Base-by-base conservation (phyloP, 2,888 invertebrate species). In the Zygothrica quintamaculata region DNA sequence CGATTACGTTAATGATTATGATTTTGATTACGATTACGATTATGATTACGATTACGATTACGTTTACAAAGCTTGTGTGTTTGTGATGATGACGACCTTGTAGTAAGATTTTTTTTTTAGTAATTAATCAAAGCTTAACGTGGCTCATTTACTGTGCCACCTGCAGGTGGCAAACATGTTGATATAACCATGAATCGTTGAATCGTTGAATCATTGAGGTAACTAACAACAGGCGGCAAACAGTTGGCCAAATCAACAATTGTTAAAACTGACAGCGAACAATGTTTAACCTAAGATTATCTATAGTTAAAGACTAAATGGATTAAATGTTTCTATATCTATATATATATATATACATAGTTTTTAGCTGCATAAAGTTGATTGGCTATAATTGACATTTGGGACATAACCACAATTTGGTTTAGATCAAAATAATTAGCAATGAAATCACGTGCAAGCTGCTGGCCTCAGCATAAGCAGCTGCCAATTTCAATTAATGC, bases 401-500 rank as follows among this genome's bases (percentile, higher is more conserved):
- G 50, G 36, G 36, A n/a, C n/a, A n/a, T n/a, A n/a, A n/a, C n/a
- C n/a, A n/a, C 8, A 8, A 1, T 31, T n/a, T 1, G 31, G 31
- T 3, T 7, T 8, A 5, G 7, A 34, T 29, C 12, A 34, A 16
- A 75, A 78, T 81, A 84, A 81, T 81, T 84, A 77, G 80, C 85
- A 81, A 84, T 55, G 52, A 65, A 69, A 78, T 81, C 80, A 81
- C 80, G 80, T 81, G 77, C 82, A 74, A 77, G 59, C n/a, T 74
- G 61, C 56, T 58, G 65, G 48, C 44, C 64, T n/a, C 44, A 57
- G 56, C 59, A 51, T 74, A 48, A 80, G 47, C 84, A 77, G 74
- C 84, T 81, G 80, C 72, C 80, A 81, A 81, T 81, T 81, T 81
- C 82, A 81, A 84, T 81, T 78, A 77, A 43, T 50, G 62, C 47